Conservation (phyloP, 2,797 vertebrate species). For the Cossypha polioptera region DNA sequence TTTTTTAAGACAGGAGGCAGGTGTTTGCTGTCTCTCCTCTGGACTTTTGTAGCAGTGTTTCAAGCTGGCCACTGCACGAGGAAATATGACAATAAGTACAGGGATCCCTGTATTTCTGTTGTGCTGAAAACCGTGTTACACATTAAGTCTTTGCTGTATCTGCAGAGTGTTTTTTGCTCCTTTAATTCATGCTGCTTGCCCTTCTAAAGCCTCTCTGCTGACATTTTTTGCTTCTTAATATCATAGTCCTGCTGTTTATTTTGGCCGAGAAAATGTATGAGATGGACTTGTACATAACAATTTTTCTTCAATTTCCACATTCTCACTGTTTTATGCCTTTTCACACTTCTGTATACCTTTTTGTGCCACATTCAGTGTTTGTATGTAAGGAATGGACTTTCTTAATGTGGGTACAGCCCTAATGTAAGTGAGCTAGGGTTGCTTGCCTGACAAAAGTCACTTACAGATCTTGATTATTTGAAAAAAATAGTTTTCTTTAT, state of each 20-base stretch:
- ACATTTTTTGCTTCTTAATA: background rate
- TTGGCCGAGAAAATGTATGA: background rate
- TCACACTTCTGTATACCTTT: background rate
- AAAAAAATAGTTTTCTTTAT: background rate
- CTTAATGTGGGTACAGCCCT: background rate
- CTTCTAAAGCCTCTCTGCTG: background rate
- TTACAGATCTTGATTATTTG: background rate
- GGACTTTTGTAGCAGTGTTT: background rate
- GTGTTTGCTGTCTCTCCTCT: background rate
- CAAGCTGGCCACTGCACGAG: background rate
- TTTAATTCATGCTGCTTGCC: background rate
- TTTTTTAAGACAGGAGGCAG: background rate
- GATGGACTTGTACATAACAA: background rate
- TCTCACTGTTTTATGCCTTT: background rate
- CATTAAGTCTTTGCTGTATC: background rate
- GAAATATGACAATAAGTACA: background rate
- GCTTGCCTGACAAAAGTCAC: background rate
- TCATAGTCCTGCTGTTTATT: background rate
- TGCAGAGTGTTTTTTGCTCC: background rate
- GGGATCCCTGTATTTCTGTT: background rate
- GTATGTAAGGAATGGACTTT: background rate
- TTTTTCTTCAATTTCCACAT: background rate
- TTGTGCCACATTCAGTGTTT: background rate
- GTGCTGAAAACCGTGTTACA: background rate
- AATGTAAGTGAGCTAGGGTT: background rate